Evolutionary conservation across 2,113 vertebrate species (phyloP).

Genomic region (Phaethon lepturus): DNA sequence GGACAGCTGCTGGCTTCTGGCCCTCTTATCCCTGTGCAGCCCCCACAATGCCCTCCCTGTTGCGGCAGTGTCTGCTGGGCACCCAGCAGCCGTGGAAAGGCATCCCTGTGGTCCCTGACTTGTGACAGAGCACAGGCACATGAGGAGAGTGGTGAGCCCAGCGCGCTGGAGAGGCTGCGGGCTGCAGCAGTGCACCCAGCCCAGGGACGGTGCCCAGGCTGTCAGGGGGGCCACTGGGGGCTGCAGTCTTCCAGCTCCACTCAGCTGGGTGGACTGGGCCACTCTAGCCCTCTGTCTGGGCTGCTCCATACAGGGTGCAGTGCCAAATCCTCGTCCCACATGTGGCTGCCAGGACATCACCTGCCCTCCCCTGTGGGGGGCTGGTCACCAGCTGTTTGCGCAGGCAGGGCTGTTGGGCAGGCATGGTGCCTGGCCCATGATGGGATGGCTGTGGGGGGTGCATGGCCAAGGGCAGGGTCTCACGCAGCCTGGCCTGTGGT

Average conservation of each 20-base stretch:
- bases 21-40: not conserved
- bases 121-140: accelerated
- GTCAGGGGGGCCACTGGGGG: not conserved
- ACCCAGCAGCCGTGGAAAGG: not conserved
- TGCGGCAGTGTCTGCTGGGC: not conserved
- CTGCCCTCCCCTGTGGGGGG: not conserved
- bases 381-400: not conserved
- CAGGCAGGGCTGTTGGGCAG: not conserved
- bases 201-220: not conserved
- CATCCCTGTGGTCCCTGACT: not conserved
- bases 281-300: not conserved
- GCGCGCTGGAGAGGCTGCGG: not conserved
- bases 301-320: not conserved
- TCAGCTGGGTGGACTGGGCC: not conserved
- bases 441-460: not conserved
- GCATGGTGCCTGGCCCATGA: not conserved
- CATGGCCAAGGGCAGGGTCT: no score
- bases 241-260: not conserved
- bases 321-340: not conserved
- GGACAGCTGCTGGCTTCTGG: not conserved
- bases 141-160: not conserved
- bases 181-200: not conserved
- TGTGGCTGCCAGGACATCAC: not conserved
- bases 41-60: not conserved
- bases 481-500: not conserved